phyloP scores from a whole-genome alignment of 1,140 invertebrate genomes.

The Drosophila sproati region DNA sequence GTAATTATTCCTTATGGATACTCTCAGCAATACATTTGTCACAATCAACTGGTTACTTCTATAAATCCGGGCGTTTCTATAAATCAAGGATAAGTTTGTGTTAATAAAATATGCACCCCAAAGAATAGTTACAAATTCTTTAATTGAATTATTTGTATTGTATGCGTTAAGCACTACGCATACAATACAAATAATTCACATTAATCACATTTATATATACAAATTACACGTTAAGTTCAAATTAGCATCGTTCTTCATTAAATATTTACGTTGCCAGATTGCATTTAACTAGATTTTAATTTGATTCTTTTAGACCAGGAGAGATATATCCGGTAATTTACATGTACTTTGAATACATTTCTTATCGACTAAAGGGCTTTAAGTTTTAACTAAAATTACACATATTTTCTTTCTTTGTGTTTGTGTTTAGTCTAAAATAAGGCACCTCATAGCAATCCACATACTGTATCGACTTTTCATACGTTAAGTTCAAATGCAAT shows the following conservation, averaged over 20 bases:
- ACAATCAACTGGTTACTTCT: too few relatives aligned
- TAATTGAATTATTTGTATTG: too few relatives aligned
- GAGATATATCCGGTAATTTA: too few relatives aligned
- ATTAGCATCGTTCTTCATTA: background rate
- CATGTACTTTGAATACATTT: too few relatives aligned
- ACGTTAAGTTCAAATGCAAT: constrained; percentile 1
- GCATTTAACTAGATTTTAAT: background rate
- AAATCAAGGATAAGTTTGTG: too few relatives aligned
- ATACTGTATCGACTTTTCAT: background rate
- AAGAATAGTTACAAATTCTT: too few relatives aligned
- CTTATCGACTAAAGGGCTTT: background rate
- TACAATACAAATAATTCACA: too few relatives aligned
- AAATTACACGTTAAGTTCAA: constrained; percentile 33
- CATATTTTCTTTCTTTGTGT: background rate
- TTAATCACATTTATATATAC: background rate
- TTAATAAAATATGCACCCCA: too few relatives aligned
- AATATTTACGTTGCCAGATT: background rate
- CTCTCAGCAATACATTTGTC: too few relatives aligned
- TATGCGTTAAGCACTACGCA: too few relatives aligned
- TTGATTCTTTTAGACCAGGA: background rate
- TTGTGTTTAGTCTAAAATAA: background rate
- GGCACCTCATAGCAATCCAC: background rate
- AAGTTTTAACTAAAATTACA: background rate
- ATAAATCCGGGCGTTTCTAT: too few relatives aligned
- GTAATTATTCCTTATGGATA: too few relatives aligned